phyloP scores from a whole-genome alignment of 2,113 vertebrate genomes.

The Salvelinus namaycush region DNA sequence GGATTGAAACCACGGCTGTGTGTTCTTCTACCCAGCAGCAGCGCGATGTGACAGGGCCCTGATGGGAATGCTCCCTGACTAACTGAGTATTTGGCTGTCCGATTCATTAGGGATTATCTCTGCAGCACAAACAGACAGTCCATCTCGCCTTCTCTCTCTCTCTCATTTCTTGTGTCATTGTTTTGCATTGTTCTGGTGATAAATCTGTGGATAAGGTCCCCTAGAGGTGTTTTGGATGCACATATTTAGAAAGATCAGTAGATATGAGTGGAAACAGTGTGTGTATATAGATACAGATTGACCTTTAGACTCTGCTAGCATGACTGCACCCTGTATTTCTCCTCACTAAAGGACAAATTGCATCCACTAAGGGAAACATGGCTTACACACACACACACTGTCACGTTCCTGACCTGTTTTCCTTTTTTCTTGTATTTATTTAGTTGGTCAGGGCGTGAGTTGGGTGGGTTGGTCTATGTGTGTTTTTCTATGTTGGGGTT shows the following conservation, averaged over 20 bases:
- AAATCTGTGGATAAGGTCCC: neutral
- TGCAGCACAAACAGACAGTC: conserved; percentile 1
- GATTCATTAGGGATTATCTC: conserved; percentile 31
- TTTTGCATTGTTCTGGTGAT: neutral
- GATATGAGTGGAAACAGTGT: neutral
- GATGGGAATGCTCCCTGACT: conserved; percentile 25
- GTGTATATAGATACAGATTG: neutral
- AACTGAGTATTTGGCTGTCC: conserved; percentile 9
- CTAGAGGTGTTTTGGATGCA: neutral
- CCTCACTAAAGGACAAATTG: no score
- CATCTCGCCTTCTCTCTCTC: neutral
- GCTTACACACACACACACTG: no score
- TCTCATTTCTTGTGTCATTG: neutral
- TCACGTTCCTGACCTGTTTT: no score
- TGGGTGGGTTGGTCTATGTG: no score
- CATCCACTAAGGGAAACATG: no score
- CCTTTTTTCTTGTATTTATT: no score
- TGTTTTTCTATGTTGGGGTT: no score
- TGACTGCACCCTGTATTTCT: no score
- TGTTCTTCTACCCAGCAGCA: conserved; percentile 19
- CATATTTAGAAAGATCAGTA: neutral
- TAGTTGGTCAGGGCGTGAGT: no score
- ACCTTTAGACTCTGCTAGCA: no score
- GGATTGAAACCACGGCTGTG: conserved; percentile 35
- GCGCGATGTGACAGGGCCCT: neutral